These are phyloP conservation scores for Oscarella lobularis DNA, from an alignment of 37 sponge, comb jelly and placozoan species.

Conservation along the genomic window DNA sequence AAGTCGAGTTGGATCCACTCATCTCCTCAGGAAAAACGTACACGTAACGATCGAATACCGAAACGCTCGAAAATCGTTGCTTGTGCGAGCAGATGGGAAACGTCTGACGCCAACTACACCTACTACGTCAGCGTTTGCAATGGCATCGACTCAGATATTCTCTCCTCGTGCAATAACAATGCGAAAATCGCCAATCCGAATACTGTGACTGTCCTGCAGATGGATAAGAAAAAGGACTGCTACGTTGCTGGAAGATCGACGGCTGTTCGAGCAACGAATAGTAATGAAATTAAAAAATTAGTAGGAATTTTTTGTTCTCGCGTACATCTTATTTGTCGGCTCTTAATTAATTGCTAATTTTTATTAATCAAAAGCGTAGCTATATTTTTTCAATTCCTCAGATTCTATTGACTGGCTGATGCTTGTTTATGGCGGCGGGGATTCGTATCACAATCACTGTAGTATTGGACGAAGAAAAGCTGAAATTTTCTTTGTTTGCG, in stretches of 20 bases:
- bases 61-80: too few relatives aligned
- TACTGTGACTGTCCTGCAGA: background rate
- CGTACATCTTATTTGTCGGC: too few relatives aligned
- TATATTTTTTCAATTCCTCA: too few relatives aligned
- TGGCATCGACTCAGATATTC: background rate
- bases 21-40: too few relatives aligned
- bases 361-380: too few relatives aligned
- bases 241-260: too few relatives aligned
- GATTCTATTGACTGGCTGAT: background rate
- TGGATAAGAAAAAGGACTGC: background rate
- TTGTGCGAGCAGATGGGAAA: background rate
- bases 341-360: too few relatives aligned
- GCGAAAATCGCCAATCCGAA: background rate
- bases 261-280: too few relatives aligned
- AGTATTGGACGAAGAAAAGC: background rate
- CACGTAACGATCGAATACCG: too few relatives aligned
- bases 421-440: background rate
- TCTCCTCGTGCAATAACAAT: background rate
- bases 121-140: background rate
- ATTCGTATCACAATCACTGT: background rate
- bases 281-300: too few relatives aligned
- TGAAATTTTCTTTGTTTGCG: background rate
- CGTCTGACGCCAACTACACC: background rate
- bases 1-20: too few relatives aligned
- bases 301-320: too few relatives aligned